Evolutionary conservation across 2,888 invertebrate genomes (phyloP), one percentile per base, ranked within the genome.

Genomic region (Sialis fuliginosa): DNA sequence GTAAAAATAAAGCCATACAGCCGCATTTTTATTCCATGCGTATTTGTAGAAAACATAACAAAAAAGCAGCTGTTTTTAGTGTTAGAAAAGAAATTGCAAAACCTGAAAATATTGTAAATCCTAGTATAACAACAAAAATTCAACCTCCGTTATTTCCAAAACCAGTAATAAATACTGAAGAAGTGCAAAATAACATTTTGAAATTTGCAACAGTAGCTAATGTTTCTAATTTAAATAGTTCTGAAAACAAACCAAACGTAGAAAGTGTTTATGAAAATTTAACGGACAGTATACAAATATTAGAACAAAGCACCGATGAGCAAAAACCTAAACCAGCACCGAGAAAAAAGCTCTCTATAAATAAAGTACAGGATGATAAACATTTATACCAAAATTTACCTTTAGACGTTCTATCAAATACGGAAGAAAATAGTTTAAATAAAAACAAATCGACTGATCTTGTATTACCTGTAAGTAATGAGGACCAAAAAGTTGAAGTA

Each of bases 241-340:
- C 22, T 22, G 22, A 22, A 22, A 22, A 22, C 6, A 32, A 39
- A 31, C 5, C 6, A 10, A 34, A 42, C 31, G 31, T 42, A 22
- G 47, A 47, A 9, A 47, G 5, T 59, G 65, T 68, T 49, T 78
- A 77, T 60, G 75, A 80, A 60, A 77, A 79, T 58, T 62, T 79
- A 47, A 77, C 75, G 40, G 79, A 79, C 58, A 77, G 77, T 10
- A 77, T 78, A 52, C 78, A 79, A 63, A 71, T 78, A 32, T 74
- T 72, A 50, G 78, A 78, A 60, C 70, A 72, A 51, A 67, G 61
- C 44, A 56, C 60, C 30, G 58, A 64, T 46, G 57, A 55, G 48
- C 49, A 47, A 45, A 51, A 60, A 45, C 71, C 70, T 9, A 61
- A 74, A 43, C 77, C 77, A 22, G 76, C 77, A 1, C 78, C 77